Evolutionary conservation across 2,888 invertebrate species (phyloP), one percentile per base, ranked within the genome.

Genomic region (Isotomurus palustris): DNA sequence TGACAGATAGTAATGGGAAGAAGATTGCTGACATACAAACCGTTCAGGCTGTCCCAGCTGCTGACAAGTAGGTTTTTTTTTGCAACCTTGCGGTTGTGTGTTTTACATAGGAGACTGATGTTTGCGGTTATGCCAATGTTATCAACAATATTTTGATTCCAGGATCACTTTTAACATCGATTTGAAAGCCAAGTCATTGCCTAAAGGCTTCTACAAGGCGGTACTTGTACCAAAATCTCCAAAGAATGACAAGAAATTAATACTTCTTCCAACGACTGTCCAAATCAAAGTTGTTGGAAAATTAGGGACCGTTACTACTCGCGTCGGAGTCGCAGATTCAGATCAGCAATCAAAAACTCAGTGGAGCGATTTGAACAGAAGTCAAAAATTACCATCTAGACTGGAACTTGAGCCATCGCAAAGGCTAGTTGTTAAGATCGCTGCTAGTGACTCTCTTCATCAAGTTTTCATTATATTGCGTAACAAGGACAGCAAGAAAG

Each of bases 291-390:
- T 91, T 19, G 77, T 90, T 54, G 87, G 89, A 1, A 84, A 86
- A 67, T 84, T 90, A 0, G 81, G 81, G 62, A 81, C 94, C 1
- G 84, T 86, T 69, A 83, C 81, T 54, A 80, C 91, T 47, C 93
- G 95, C 75, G 80, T 96, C 47, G 91, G 92, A 3, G 82, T 94
- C 21, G 88, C 86, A 2, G 95, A 96, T 75, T 84, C 89, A 4
- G 95, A 96, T 75, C 91, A 93, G 24, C 64, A 66, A 49, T 36
- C 53, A 8, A 52, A 57, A 49, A 60, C 60, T 3, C 56, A 62
- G 21, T 69, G 67, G 67, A 61, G 56, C n/a, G 69, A 69, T 53
- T 49, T 69, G 62, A 86, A 87, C 2, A 86, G 89, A 24, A 85
- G 88, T 55, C 84, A 90, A 0, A 87, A 87, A 74, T 77, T 90